Conservation (phyloP, 2,888 invertebrate genomes). For the Temnothorax unifasciatus region DNA sequence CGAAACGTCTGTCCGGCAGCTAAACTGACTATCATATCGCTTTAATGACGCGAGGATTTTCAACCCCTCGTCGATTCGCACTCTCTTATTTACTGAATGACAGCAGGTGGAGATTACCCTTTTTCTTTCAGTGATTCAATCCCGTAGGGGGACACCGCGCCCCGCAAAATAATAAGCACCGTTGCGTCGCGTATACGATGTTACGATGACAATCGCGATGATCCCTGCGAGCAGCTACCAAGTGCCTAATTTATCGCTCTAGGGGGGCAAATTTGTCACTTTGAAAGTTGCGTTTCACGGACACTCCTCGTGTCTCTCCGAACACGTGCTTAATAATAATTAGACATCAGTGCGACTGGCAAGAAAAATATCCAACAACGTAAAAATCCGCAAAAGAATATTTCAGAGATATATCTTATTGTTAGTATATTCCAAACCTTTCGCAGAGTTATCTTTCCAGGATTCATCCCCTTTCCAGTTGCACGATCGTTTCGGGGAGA, state of each 20-base stretch:
- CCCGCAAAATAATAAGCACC: slow-evolving; percentile 59
- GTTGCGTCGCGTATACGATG: slow-evolving; percentile 30
- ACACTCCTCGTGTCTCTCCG: neutral
- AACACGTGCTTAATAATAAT: slow-evolving; percentile 14
- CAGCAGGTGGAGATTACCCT: slow-evolving; percentile 78
- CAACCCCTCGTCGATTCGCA: slow-evolving; percentile 55
- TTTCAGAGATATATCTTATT: no score
- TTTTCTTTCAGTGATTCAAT: slow-evolving; percentile 58
- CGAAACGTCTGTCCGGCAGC: neutral
- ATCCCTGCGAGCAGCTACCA: slow-evolving; percentile 38
- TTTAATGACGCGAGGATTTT: slow-evolving; percentile 48
- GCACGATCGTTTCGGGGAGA: neutral
- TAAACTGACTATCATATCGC: slow-evolving; percentile 46
- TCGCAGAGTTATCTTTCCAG: neutral
- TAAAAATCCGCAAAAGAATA: neutral
- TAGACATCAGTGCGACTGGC: neutral
- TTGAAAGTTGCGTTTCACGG: neutral
- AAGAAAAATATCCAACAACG: neutral
- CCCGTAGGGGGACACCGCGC: slow-evolving; percentile 10
- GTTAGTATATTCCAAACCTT: neutral
- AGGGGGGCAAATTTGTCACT: slow-evolving; percentile 33
- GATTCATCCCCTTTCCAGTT: neutral
- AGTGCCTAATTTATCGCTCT: slow-evolving; percentile 43
- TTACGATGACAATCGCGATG: slow-evolving; percentile 54
- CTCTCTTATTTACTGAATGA: slow-evolving; percentile 55